Evolutionary conservation across 92 coral and sea anemone species (phyloP).

Genomic region (Muricea muricata): DNA sequence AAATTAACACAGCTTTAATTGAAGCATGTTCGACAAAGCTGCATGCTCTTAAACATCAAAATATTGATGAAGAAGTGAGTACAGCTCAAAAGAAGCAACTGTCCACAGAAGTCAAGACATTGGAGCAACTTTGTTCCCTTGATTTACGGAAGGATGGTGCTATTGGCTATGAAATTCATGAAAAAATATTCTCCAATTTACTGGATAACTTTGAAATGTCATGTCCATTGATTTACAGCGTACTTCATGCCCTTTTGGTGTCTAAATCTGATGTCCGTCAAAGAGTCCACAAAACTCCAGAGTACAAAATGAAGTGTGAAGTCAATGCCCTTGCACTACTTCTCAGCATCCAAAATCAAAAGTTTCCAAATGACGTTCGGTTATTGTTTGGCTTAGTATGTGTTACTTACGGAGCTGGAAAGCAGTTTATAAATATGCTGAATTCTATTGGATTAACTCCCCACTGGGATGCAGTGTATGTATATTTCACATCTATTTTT

Average conservation of each 20-base stretch:
- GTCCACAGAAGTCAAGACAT: too few species aligned
- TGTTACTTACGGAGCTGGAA: slow-evolving; percentile 33
- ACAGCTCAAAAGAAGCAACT: too few species aligned
- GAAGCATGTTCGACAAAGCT: too few species aligned
- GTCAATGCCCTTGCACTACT: slow-evolving; percentile 14
- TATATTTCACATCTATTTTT: not conserved
- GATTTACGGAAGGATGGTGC: too few species aligned
- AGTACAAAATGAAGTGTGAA: slow-evolving; percentile 26
- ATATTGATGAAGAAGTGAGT: too few species aligned
- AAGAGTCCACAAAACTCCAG: slow-evolving; percentile 1
- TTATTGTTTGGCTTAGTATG: slow-evolving; percentile 26
- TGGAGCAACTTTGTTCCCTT: too few species aligned
- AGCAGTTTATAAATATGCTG: slow-evolving; percentile 26
- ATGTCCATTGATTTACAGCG: slow-evolving; percentile 21
- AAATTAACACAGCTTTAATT: too few species aligned
- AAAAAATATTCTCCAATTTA: too few species aligned
- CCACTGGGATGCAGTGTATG: slow-evolving; percentile 34
- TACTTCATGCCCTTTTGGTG: slow-evolving; percentile 1
- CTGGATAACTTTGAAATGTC: not conserved
- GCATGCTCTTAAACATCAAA: too few species aligned
- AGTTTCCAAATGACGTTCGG: slow-evolving; percentile 15
- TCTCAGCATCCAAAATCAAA: slow-evolving; percentile 24
- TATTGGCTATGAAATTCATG: too few species aligned
- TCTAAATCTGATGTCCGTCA: slow-evolving; percentile 2
- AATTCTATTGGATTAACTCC: slow-evolving; percentile 22